Base-by-base conservation (phyloP, 2,113 vertebrate species). In the Cromileptes altivelis region DNA sequence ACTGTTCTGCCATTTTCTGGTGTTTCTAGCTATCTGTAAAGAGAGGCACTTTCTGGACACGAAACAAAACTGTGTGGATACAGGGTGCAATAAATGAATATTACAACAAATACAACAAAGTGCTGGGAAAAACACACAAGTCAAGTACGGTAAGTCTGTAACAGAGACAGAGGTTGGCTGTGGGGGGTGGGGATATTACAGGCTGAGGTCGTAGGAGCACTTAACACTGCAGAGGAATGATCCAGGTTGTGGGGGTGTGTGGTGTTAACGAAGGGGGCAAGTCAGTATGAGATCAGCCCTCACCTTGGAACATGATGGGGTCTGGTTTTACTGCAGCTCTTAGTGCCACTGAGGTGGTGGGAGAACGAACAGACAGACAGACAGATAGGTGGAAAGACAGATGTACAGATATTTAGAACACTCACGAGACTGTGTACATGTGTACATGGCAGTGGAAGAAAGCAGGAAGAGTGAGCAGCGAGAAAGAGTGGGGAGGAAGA, bases 401-500 rank as follows among this genome's bases (percentile, higher is more conserved):
- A 56, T 18, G 70, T 61, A 56, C 5, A 25, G 45, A 68, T 45
- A 45, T 45, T 45, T 45, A 45, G 11, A 45, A 69, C 21, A 52
- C 47, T 52, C 25, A 70, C 4, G 8, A 30, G 14, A 47, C 21
- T 27, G 33, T 65, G 50, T 27, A 25, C 27, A 63, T 73, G 17
- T 62, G 9, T 55, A 55, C 18, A 49, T 18, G 9, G 50, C 5
- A 5, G 19, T 6, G 21, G 55, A 21, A 57, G n/a, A 60, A 33
- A 30, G 15, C 17, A 18, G 52, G 45, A 57, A 25, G 68, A 70
- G 14, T 15, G 96, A 97, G 95, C 96, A 94, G 94, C 95, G 95
- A 95, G 95, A 96, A 61, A 57, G 57, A 58, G 72, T 19, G 30
- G 37, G 30, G 52, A 62, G 53, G 73, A 73, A 78, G 67, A 67